Evolutionary conservation across 53 echinoderm and acorn worm species (phyloP), one percentile per base, ranked within the genome.

Genomic region (Holothuria leucospilota): DNA sequence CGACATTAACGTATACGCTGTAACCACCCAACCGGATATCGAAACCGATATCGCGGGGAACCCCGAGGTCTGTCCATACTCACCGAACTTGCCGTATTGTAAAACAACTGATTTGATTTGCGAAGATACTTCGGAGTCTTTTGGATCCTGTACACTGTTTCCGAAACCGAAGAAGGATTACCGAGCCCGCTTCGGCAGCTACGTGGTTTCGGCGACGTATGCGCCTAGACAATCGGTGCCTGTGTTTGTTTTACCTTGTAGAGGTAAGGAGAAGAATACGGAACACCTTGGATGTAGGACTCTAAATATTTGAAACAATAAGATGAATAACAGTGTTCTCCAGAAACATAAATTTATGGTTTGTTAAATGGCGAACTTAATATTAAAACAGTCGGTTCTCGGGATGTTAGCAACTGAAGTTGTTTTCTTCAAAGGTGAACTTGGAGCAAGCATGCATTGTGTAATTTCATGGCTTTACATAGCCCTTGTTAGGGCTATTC

Each of bases 101-200:
- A 25, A 78, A 25, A 27, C 46, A 2, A 58, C 59, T 21, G 46
- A 20, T 8, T 53, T 78, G 26, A 29, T 78, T 0, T 72, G 72
- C 21, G 25, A 58, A 24, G 52, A 13, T 21, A 27, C 51, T 0
- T 24, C 24, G 3, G 46, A 58, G 1, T 25, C 78, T 6, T 78
- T 23, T n/a, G 78, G 78, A 53, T 11, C 49, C 7, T 28, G 58
- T 13, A 51, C 26, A 6, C 13, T 28, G 25, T 52, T 78, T 58
- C 78, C 78, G 23, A 78, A 78, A 56, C 78, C 78, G 4, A 78
- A 24, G 16, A 51, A 59, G 20, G 13, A 78, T 21, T 78, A 59
- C 18, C 52, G 78, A 13, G 29, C 49, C 53, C 78, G 78, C 3
- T 78, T 78, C 16, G 78, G 78, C 6, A 78, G 78, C 28, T 78